A percentile compares a stretch with the other conserved stretches of the same genome.
Evolutionary conservation across 2,113 vertebrate genomes (phyloP).

Genomic region (Sclerurus mexicanus): DNA sequence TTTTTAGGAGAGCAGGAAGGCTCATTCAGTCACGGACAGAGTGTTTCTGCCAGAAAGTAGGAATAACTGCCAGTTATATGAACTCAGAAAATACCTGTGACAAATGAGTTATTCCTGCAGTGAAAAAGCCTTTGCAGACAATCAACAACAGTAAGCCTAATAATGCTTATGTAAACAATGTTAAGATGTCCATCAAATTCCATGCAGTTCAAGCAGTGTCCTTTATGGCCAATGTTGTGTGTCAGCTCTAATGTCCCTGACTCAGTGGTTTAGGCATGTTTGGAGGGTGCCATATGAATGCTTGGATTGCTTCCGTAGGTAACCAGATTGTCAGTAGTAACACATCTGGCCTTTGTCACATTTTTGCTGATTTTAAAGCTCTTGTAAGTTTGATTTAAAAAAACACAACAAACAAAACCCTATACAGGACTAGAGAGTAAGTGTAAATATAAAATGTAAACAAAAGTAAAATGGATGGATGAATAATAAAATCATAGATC

Average conservation of each 20-base stretch:
- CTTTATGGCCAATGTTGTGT: background rate
- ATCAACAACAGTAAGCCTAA: background rate
- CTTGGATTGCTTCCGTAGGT: background rate
- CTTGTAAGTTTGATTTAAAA: background rate
- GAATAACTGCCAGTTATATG: background rate
- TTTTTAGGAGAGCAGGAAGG: background rate
- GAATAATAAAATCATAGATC: background rate
- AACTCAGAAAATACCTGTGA: slow-evolving; percentile 13
- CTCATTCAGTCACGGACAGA: slow-evolving; percentile 1
- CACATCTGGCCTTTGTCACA: background rate
- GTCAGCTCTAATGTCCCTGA: background rate
- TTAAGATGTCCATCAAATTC: background rate
- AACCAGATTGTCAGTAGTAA: background rate
- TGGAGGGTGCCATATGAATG: background rate
- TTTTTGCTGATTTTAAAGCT: background rate
- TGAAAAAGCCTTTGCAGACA: slow-evolving; percentile 6
- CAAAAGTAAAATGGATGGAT: background rate
- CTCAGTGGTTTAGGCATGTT: background rate
- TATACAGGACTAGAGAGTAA: background rate
- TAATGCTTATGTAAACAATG: background rate
- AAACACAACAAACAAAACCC: too few species aligned
- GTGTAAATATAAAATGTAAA: background rate
- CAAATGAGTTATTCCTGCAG: background rate
- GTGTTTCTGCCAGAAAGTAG: background rate
- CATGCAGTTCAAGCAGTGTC: background rate